Base-by-base conservation (phyloP, 2,888 invertebrate genomes). In the Melieria crassipennis region DNA sequence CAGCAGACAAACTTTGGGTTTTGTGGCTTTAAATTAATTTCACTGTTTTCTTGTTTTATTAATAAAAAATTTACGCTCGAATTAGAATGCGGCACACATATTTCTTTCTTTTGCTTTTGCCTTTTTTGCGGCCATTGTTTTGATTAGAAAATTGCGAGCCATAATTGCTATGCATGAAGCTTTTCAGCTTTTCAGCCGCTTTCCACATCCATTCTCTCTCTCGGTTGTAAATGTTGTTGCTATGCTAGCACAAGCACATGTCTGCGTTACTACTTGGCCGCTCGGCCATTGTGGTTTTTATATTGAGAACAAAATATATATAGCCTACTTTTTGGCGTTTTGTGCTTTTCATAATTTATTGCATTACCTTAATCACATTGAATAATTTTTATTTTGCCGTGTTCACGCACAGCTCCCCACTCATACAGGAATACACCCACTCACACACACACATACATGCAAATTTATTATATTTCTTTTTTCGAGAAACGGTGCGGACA, bases 291-390 rank as follows among this genome's bases (percentile, higher is more conserved):
- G 7, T 57, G 9, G n/a, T n/a, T 57, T 10, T n/a, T 57, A 57
- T 57, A 57, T 57, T 57, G 7, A 57, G 13, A 57, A 57, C 16
- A 13, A 13, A 57, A 57, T 13, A 57, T 13, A 13, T 55, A 46
- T 61, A 61, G 68, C 61, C 61, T 62, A 55, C 52, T 61, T 61
- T 68, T 68, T 43, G 68, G 61, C 68, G 52, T 68, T 13, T 30
- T n/a, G 62, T 55, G 55, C 55, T 16, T 30, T 30, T 30, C 30
- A 11, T 47, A 65, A 65, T 65, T 65, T 65, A 56, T 70, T 61
- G 62, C 61, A 42, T 65, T 56, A 43, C 13, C 11, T 55, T 65
- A 65, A 65, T 61, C n/a, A 11, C 65, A 43, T 66, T 70, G 55
- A 55, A 70, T 69, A 47, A 45, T 58, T 48, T 10, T 50, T 63